These are phyloP conservation scores for Nilaparvata lugens DNA, from an alignment of 1,140 invertebrate genomes.

Conservation along the genomic window DNA sequence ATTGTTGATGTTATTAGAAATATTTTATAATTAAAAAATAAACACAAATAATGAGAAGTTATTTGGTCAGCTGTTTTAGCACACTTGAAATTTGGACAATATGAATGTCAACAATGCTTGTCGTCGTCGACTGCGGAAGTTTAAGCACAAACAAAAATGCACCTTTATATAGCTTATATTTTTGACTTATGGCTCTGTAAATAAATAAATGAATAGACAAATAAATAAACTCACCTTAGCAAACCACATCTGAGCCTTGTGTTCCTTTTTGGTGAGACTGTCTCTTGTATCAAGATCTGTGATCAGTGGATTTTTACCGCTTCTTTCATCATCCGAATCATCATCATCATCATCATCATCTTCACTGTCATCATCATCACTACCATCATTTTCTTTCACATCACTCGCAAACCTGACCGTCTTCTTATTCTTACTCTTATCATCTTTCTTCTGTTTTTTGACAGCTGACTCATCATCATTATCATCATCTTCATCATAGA, in stretches of 20 bases:
- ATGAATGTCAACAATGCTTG: too few species aligned
- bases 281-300: constrained; percentile 73
- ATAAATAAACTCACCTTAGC: constrained; percentile 51
- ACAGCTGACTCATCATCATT: constrained; percentile 16
- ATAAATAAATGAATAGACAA: too few species aligned
- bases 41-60: too few species aligned
- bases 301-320: constrained; percentile 54
- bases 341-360: constrained; percentile 9
- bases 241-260: constrained; percentile 82
- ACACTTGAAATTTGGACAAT: too few species aligned
- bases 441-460: constrained; percentile 14
- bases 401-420: constrained; percentile 14
- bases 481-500: constrained; percentile 25
- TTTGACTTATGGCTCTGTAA: too few species aligned
- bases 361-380: constrained; percentile 12
- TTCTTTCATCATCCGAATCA: constrained; percentile 20
- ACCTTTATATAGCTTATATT: too few species aligned
- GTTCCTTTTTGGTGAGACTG: constrained; percentile 55
- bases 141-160: too few species aligned
- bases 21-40: too few species aligned
- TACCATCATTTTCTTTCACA: constrained; percentile 41
- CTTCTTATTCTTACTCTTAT: constrained; percentile 12
- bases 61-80: too few species aligned
- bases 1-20: too few species aligned
- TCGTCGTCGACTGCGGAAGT: too few species aligned